phyloP scores from a whole-genome alignment of 2,113 vertebrate species.

The Pterocles burchelli region DNA sequence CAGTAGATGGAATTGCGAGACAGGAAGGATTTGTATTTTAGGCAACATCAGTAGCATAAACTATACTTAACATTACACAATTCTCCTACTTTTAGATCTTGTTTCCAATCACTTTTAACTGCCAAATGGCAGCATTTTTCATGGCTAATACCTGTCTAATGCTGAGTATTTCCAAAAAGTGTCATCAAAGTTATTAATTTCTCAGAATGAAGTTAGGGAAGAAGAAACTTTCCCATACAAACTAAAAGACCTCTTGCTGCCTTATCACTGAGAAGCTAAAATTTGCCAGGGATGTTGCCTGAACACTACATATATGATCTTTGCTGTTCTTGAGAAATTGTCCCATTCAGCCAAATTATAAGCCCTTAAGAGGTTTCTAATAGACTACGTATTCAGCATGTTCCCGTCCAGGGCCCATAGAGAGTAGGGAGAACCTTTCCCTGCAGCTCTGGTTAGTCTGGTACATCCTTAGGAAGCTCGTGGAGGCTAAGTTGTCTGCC shows the following conservation, averaged over 20 bases:
- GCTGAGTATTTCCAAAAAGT: neutral
- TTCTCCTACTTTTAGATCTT: neutral
- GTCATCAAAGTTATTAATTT: neutral
- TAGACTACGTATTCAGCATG: neutral
- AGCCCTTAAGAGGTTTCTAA: neutral
- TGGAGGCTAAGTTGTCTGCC: neutral
- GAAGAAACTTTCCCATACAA: neutral
- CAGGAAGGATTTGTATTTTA: neutral
- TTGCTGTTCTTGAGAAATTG: neutral
- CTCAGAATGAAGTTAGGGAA: neutral
- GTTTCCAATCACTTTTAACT: neutral
- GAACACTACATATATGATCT: neutral
- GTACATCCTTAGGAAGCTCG: neutral
- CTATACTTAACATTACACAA: neutral
- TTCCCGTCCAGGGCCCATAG: neutral
- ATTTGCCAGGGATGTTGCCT: neutral
- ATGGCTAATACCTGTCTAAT: neutral
- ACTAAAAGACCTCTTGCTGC: neutral
- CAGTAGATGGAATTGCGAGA: neutral
- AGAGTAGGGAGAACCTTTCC: neutral
- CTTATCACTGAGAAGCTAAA: neutral
- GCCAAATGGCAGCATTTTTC: neutral
- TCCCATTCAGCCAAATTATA: neutral
- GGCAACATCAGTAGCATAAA: neutral
- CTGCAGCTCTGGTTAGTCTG: neutral